phyloP scores from a whole-genome alignment of 2,113 vertebrate genomes.

The Barbus barbus region DNA sequence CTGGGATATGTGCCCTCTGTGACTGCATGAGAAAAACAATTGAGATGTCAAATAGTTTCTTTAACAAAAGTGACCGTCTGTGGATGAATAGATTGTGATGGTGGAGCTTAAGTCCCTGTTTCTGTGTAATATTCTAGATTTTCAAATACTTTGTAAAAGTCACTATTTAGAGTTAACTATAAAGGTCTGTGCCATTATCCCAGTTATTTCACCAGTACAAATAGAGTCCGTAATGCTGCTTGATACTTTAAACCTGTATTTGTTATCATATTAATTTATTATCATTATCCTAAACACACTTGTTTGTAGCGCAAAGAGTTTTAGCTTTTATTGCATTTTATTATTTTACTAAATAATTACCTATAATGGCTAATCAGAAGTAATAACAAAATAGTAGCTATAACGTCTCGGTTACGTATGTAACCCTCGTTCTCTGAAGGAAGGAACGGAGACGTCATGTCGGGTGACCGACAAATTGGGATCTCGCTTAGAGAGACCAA shows the following conservation, averaged over 20 bases:
- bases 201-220: background rate
- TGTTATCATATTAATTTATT: background rate
- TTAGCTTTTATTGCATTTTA: background rate
- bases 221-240: background rate
- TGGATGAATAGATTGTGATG: background rate
- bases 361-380: background rate
- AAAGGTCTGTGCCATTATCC: background rate
- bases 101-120: background rate
- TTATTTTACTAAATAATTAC: background rate
- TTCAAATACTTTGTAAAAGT: background rate
- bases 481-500: too few species aligned
- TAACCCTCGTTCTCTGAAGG: too few species aligned
- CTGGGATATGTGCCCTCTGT: conserved; percentile 25
- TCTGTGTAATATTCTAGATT: background rate
- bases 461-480: too few species aligned
- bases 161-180: background rate
- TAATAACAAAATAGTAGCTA: background rate
- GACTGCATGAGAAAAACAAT: conserved; percentile 7
- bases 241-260: background rate
- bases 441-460: too few species aligned
- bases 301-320: background rate
- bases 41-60: background rate
- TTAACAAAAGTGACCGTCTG: background rate
- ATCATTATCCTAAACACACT: background rate
- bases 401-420: too few species aligned